Evolutionary conservation across 2,797 vertebrate genomes (phyloP), one percentile per base, ranked within the genome.

Genomic region (Trichosurus vulpecula): DNA sequence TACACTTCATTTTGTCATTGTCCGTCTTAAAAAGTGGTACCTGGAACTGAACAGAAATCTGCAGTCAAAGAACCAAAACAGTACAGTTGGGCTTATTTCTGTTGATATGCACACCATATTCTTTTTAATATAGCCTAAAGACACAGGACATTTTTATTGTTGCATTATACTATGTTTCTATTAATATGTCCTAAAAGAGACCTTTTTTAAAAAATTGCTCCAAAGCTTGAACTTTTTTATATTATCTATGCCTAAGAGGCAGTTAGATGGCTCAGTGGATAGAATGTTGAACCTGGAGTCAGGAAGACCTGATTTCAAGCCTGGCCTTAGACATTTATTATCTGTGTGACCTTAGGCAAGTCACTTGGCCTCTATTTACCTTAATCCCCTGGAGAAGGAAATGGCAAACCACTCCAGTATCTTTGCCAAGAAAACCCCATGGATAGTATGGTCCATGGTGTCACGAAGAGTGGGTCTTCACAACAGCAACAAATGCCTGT

Each of bases 1-100:
- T 11, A 97, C 22, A 91, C 74, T 95, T 56, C 16, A 47, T 0
- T 52, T 52, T 93, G 55, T 95, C 61, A 95, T 8, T 35, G 10
- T 47, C 58, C n/a, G 41, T 92, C 92, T 92, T 91, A 74, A 93
- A 81, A 91, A 61, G 47, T 58, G 54, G 66, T 81, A 30, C 51
- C 53, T 35, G 22, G 52, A 51, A 90, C 53, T 31, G 22, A 81
- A 58, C 52, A 29, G 58, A 53, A 41, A 81, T 41, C 35, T 74
- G 16, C 16, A 57, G 56, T 57, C 56, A 74, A 74, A 74, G 66
- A 30, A 19, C n/a, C 19, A 31, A 16, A 2, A 25, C 6, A 25
- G 22, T 74, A n/a, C 2, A 74, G 5, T 8, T 8, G 19, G 8
- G 41, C 4, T 47, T 41, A 47, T 81, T 81, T 81, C 12, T 12